Evolutionary conservation across 1,140 invertebrate genomes (phyloP).

Genomic region (Paraescarpia echinospica): DNA sequence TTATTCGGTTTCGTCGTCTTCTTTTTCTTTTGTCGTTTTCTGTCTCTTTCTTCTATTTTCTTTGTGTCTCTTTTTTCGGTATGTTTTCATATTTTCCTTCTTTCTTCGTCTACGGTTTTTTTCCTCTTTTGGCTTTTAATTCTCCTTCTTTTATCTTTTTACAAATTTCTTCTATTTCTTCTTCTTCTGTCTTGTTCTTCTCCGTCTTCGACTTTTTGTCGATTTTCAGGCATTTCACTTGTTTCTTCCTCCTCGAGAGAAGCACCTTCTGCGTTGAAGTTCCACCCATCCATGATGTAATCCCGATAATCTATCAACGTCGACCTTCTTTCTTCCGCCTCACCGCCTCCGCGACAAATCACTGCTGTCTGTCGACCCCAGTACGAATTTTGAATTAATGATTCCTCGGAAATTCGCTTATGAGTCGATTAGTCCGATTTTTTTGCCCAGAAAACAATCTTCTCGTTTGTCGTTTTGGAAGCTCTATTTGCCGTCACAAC

Average conservation of each 20-base stretch:
- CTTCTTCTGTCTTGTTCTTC: too few species aligned
- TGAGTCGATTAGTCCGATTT: background rate
- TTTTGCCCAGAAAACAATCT: background rate
- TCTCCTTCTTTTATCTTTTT: too few species aligned
- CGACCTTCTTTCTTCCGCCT: background rate
- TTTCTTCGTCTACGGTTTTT: too few species aligned
- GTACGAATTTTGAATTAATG: background rate
- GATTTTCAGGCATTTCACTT: background rate
- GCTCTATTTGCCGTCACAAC: background rate
- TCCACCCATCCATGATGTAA: background rate
- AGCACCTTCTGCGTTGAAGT: background rate
- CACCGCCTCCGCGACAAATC: background rate
- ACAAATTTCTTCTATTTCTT: too few species aligned
- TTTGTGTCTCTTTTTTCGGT: too few species aligned
- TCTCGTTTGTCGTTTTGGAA: background rate
- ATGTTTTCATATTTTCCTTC: too few species aligned
- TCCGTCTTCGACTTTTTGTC: too few species aligned
- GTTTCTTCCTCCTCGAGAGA: background rate
- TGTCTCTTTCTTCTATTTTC: too few species aligned
- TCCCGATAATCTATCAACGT: background rate
- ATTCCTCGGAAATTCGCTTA: background rate
- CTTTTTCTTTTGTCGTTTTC: too few species aligned
- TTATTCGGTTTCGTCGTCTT: too few species aligned
- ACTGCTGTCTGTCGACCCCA: background rate
- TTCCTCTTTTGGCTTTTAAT: too few species aligned